These are phyloP conservation scores for Nylanderia fulva DNA, from an alignment of 1,140 invertebrate species.

Conservation along the genomic window DNA sequence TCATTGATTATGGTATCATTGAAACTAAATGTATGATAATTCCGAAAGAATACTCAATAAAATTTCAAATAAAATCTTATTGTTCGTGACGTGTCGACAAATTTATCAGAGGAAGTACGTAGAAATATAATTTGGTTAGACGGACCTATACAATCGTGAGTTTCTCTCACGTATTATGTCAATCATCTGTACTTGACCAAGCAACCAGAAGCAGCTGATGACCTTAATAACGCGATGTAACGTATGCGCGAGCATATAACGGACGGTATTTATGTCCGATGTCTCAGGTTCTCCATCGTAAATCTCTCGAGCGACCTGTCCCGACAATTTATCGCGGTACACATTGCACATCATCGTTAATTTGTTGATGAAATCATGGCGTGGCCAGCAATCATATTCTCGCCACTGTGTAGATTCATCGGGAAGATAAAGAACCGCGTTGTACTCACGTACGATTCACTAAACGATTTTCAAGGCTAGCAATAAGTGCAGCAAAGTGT, in stretches of 20 bases:
- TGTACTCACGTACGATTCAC: constrained; percentile 21
- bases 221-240: constrained; percentile 60
- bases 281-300: constrained; percentile 6
- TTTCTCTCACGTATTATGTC: constrained; percentile 59
- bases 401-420: constrained; percentile 3
- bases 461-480: constrained; percentile 17
- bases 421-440: constrained; percentile 22
- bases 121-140: constrained; percentile 4
- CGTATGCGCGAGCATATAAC: constrained; percentile 25
- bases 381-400: background rate
- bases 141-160: constrained; percentile 15
- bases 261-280: constrained; percentile 27
- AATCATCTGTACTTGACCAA: constrained; percentile 68
- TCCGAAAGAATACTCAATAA: background rate
- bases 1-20: background rate
- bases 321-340: constrained; percentile 15
- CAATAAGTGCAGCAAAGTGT: background rate
- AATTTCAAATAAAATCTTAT: constrained; percentile 15
- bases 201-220: constrained; percentile 61
- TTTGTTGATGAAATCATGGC: constrained; percentile 1
- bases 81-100: background rate
- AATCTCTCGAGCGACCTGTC: constrained; percentile 33
- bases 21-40: no score
- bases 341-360: constrained; percentile 18
- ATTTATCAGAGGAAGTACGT: background rate